Conservation (phyloP, 2,797 vertebrate genomes). For the Protonibea diacanthus region DNA sequence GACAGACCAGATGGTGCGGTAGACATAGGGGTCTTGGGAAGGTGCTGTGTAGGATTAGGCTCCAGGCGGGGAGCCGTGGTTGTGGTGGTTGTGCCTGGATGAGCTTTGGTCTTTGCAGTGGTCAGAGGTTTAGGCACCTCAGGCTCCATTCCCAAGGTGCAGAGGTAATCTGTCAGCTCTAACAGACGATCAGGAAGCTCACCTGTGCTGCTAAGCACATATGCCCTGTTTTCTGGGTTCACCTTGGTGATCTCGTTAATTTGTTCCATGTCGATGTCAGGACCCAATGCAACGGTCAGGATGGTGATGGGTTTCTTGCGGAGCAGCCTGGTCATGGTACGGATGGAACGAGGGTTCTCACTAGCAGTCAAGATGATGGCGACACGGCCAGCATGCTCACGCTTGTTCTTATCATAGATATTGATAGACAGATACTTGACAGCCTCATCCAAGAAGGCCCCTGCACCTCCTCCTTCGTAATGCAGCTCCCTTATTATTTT, state of each 20-base stretch:
- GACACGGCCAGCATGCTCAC: constrained; percentile 90
- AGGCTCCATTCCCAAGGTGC: constrained; percentile 88
- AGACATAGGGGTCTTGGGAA: constrained; percentile 28
- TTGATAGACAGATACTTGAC: constrained; percentile 93
- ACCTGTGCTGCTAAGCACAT: constrained; percentile 86
- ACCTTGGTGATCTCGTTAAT: constrained; percentile 90
- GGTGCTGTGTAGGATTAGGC: constrained; percentile 44
- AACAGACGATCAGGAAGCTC: constrained; percentile 86
- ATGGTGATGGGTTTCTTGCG: constrained; percentile 89
- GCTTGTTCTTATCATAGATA: constrained; percentile 93
- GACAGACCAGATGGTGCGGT: constrained; percentile 19
- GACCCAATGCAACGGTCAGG: constrained; percentile 90
- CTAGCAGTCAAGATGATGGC: constrained; percentile 92
- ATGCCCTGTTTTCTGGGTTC: constrained; percentile 90
- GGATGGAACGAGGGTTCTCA: constrained; percentile 85
- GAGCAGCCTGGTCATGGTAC: constrained; percentile 82
- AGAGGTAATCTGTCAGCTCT: constrained; percentile 89
- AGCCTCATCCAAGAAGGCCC: constrained; percentile 90
- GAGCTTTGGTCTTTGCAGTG: constrained; percentile 40
- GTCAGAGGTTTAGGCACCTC: constrained; percentile 67
- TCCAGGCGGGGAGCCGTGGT: constrained; percentile 43
- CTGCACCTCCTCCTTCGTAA: constrained; percentile 87
- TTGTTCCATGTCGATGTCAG: constrained; percentile 84
- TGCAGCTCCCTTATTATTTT: constrained; percentile 88
- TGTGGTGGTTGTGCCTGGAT: constrained; percentile 50